Evolutionary conservation across 2,797 vertebrate species (phyloP), one percentile per base, ranked within the genome.

Genomic region (Ceyx erithaca): DNA sequence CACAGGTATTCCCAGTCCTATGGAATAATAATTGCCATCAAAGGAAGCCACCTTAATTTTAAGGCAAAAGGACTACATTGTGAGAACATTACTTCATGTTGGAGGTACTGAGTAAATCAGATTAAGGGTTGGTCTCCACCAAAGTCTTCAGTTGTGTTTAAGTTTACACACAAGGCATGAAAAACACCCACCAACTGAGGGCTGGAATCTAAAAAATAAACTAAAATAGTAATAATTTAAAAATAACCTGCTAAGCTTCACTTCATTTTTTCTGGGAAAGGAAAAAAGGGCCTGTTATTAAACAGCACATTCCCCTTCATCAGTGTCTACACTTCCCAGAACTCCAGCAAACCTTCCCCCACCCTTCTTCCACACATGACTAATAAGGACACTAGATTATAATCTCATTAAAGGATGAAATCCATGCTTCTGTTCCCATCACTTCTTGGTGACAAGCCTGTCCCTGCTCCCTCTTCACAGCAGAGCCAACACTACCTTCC

Each of bases 41-140:
- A 55, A 80, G 52, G 49, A 87, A 72, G 61, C 58, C 70, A 80
- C 51, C 46, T 85, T 57, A 20, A 45, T 48, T 55, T 92, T 72
- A 87, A 95, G 91, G 95, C 94, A 85, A 91, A 89, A 48, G 51
- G 96, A 95, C 66, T 93, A 87, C 79, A 93, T 62, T 35, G 40
- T 78, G 75, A 49, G 89, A 94, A 95, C 28, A 7, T 90, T 76
- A 52, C 87, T 90, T 96, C 82, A 94, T 92, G 95, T 92, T 72
- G 76, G 54, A 90, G 91, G 59, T 95, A 94, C 92, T 95, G 79
- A 93, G 28, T 77, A 79, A 31, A 77, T 96, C 92, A 92, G 59
- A 93, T 92, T 94, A n/a, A 48, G 83, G 88, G 86, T 77, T 96
- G 87, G 80, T 94, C 73, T 96, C 78, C 95, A 93, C 26, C 83